Evolutionary conservation across 2,113 vertebrate genomes (phyloP), one percentile per base, ranked within the genome.

Genomic region (Psilopsiagon aurifrons): DNA sequence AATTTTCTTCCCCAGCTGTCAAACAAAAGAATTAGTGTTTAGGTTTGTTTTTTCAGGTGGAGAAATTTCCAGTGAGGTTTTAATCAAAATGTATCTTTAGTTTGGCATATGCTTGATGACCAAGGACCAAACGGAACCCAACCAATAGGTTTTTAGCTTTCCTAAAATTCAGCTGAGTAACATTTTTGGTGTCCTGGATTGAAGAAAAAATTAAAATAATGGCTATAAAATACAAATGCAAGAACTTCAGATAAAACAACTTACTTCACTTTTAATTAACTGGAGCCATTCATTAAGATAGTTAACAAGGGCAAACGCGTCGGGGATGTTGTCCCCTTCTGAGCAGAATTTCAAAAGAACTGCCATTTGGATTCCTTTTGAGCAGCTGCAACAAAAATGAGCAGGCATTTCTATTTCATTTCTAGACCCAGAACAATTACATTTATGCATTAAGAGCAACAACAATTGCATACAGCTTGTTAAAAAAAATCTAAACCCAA

Each of bases 281-380:
- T 98, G 98, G 68, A 99, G 98, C 99, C 99, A 99, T 89, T 99
- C 98, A 75, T 99, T 99, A 19, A 99, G 98, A 90, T 99, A 98
- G 92, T 98, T 98, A 43, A 98, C 95, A 13, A 99, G 98, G 23
- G 97, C 91, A 91, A 99, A 98, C 0, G 99, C 99, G 68, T 99
- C 99, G 41, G 99, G 99, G 80, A 99, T 98, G 92, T 99, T 99
- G 97, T 99, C 99, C 29, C 99, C 99, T 94, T 99, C 99, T 9
- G 99, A 99, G 71, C 99, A 99, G 95, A 99, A 99, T 63, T 99
- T 98, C 77, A 99, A 97, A 96, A 99, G 97, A 94, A 99, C 98
- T 3, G 98, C 98, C 98, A 99, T 93, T 20, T 98, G 97, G 73
- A 99, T 96, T 91, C 98, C 98, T 88, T 98, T 98, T n/a, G 98